A percentile compares a stretch with the other conserved stretches of the same genome.
These are phyloP conservation scores for Drosophila kokeensis DNA, from an alignment of 2,888 invertebrate species.

Conservation along the genomic window DNA sequence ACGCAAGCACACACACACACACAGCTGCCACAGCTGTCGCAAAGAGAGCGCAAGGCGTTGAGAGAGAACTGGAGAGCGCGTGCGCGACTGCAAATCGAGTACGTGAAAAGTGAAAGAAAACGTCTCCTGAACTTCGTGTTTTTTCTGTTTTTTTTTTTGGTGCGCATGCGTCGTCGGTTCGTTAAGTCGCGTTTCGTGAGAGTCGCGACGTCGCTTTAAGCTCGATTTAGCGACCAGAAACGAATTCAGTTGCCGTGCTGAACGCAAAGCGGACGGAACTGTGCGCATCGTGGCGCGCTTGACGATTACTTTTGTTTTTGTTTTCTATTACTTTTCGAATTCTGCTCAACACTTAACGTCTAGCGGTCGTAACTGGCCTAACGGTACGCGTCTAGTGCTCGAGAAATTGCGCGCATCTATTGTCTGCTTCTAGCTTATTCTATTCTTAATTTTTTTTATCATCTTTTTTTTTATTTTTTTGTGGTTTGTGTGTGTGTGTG, in stretches of 20 bases:
- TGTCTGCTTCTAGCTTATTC: slow-evolving; percentile 4
- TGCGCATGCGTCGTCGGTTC: slow-evolving; percentile 29
- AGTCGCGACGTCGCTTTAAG: slow-evolving; percentile 49
- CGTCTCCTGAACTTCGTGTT: slow-evolving; percentile 26
- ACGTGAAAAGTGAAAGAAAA: slow-evolving; percentile 72
- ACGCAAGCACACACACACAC: background rate
- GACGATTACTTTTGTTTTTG: slow-evolving; percentile 15
- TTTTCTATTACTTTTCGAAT: slow-evolving; percentile 27
- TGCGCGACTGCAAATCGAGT: slow-evolving; percentile 14
- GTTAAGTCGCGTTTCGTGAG: slow-evolving; percentile 22
- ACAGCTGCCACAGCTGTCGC: slow-evolving; percentile 16
- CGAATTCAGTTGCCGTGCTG: slow-evolving; percentile 62
- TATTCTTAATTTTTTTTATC: slow-evolving; percentile 13
- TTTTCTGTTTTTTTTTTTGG: background rate
- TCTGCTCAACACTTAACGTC: slow-evolving; percentile 17
- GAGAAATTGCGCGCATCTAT: slow-evolving; percentile 37
- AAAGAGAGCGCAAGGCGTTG: slow-evolving; percentile 12
- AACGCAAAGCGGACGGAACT: slow-evolving; percentile 66
- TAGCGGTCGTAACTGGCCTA: slow-evolving; percentile 39
- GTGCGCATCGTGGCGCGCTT: slow-evolving; percentile 50
- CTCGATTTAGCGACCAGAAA: slow-evolving; percentile 33
- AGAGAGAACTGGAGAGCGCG: slow-evolving; percentile 16
- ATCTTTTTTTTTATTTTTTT: slow-evolving; percentile 9
- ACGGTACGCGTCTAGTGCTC: slow-evolving; percentile 52
- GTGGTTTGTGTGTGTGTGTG: slow-evolving; percentile 4